Evolutionary conservation across 2,797 vertebrate genomes (phyloP), one percentile per base, ranked within the genome.

Genomic region (Forpus xanthops): DNA sequence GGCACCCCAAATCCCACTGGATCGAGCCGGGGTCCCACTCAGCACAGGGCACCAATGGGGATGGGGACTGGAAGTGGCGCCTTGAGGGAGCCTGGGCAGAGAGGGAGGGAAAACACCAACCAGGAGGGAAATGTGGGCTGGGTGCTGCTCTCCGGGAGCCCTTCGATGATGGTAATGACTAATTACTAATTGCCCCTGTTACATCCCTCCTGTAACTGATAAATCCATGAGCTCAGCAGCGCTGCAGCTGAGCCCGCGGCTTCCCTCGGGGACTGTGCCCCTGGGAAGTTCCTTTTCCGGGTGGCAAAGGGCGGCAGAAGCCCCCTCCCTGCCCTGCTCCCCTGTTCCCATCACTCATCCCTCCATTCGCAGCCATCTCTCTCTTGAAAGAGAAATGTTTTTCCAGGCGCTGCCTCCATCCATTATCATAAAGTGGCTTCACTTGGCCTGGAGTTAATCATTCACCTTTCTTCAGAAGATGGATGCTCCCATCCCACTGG

Each of bases 381-480:
- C 67, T 78, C 44, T 56, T 8, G 10, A 15, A 95, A 94, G 79
- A 61, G 81, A 94, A 97, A 93, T 58, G 15, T 95, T 96, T 96
- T 85, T 24, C 91, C 89, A 79, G 87, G 71, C 35, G 0, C 68
- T 74, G 74, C 91, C 89, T 95, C 85, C 92, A 67, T 91, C 96
- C 85, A 86, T 95, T 93, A 83, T 31, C 89, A 53, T 23, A 87
- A 96, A 96, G 95, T 95, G 95, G 68, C 90, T 96, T 81, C 45
- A 2, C 94, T 95, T 80, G 90, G 85, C 86, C 83, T 16, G 50
- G 77, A 70, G 96, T 96, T 89, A 88, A 96, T 97, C 90, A 97
- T 95, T 96, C 86, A 92, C 88, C 85, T 94, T 88, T 79, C 81
- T 87, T 61, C 18, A 85, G 96, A 93, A 96, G 96, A 96, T 87